A percentile compares a stretch with the other conserved stretches of the same genome.
Evolutionary conservation across 2,113 vertebrate species (phyloP).

Genomic region (Chascanopsetta lugubris): DNA sequence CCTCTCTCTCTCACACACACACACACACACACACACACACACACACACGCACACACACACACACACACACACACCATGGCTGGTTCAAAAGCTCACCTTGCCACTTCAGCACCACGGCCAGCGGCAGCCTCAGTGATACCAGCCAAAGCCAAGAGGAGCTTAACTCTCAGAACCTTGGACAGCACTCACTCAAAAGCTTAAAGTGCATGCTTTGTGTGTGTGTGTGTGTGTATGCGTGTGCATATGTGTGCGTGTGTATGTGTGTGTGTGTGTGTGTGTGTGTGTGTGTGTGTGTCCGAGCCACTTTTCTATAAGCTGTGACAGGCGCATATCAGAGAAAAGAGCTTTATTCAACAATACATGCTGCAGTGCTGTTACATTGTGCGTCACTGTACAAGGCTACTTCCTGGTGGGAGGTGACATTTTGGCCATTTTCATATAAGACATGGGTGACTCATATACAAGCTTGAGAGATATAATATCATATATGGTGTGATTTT

Average conservation of each 20-base stretch:
- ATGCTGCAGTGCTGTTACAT: constrained; percentile 13
- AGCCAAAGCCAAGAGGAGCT: constrained; percentile 54
- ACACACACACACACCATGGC: not conserved
- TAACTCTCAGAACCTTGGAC: constrained; percentile 69
- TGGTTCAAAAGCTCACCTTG: constrained; percentile 4
- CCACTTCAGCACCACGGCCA: constrained; percentile 60
- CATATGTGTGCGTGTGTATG: not conserved
- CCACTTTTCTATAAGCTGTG: constrained; percentile 42
- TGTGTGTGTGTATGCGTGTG: constrained; percentile 8
- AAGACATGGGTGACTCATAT: not conserved
- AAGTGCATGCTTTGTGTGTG: constrained; percentile 28
- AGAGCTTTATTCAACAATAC: constrained; percentile 22
- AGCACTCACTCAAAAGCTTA: constrained; percentile 60
- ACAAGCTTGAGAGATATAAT: too few species aligned
- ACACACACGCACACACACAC: constrained; percentile 15
- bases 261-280: constrained; percentile 3
- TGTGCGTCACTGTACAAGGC: not conserved
- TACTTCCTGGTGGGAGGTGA: constrained; percentile 1
- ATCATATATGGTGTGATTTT: too few species aligned
- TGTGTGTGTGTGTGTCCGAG: not conserved
- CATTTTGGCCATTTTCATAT: not conserved
- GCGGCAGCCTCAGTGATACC: constrained; percentile 49
- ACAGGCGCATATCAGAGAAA: constrained; percentile 34
- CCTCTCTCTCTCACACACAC: too few species aligned
- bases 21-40: constrained; percentile 19